Percentiles rank a stretch among this genome's conserved stretches.
Conservation (phyloP, 37 sponge, comb jelly and placozoan species). For the Agelas oroides region DNA sequence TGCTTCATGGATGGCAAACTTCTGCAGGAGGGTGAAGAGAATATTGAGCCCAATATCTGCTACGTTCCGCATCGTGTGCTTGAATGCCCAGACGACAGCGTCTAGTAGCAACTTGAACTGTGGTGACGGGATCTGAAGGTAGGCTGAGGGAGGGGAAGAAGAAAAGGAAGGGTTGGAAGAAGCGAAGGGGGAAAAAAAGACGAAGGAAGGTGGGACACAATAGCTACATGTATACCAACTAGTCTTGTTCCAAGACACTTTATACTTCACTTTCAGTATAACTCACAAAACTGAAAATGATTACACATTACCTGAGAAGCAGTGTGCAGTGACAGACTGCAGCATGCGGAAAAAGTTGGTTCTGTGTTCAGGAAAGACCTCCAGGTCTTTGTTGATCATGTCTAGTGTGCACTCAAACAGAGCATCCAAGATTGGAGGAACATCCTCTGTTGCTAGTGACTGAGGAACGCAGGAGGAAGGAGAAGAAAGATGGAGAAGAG, state of each 20-base stretch:
- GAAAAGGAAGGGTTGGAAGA: too few relatives aligned
- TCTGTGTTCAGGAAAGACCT: constrained; percentile 96
- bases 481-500: too few relatives aligned
- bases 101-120: constrained; percentile 95
- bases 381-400: constrained; percentile 96
- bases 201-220: neutral
- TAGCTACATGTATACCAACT: too few relatives aligned
- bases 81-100: constrained; percentile 95
- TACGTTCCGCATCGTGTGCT: constrained; percentile 98
- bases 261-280: too few relatives aligned
- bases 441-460: constrained; percentile 67
- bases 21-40: constrained; percentile 76
- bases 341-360: constrained; percentile 94
- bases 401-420: constrained; percentile 98
- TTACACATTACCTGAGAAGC: constrained; percentile 74
- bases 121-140: constrained; percentile 81
- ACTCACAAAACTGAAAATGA: too few relatives aligned
- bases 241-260: too few relatives aligned
- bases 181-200: neutral
- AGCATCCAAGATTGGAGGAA: constrained; percentile 90
- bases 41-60: constrained; percentile 91
- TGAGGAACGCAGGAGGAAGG: constrained; percentile 7
- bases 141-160: constrained; percentile 53
- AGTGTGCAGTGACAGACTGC: constrained; percentile 81
- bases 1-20: constrained; percentile 67